Evolutionary conservation across 2,113 vertebrate species (phyloP), one percentile per base, ranked within the genome.

Genomic region (Cryptotis parvus): DNA sequence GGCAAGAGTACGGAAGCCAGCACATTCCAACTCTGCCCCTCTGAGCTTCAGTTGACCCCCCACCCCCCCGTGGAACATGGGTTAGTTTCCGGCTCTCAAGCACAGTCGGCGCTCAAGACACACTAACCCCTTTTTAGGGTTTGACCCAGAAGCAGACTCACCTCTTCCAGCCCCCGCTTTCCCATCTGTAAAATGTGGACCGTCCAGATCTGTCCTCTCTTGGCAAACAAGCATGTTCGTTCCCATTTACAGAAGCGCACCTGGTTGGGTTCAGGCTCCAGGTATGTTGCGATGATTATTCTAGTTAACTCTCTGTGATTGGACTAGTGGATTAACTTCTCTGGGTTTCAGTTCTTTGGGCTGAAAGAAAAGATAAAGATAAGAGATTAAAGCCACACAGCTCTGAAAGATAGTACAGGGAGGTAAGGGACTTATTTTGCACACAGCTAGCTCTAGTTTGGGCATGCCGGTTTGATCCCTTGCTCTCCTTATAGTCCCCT

Each of bases 151-250:
- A 78, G 61, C 26, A n/a, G 55, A 26, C 43, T 29, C 27, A 61
- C 2, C 16, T 90, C 22, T 49, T 16, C 31, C 37, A 45, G 14
- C 58, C 65, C 88, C 24, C 4, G 20, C 24, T 87, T 95, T 74
- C 89, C 91, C 89, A 45, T 72, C 93, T 95, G 79, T 92, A 82
- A 91, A 96, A 79, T 65, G 87, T 77, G 49, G 1, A 63, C 37
- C 45, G 24, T 55, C 41, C 9, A 26, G 18, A 2, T 11, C n/a
- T 15, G 37, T 24, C 2, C 73, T 27, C 65, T 58, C 58, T 18
- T n/a, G 16, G 52, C 39, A 76, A 86, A 66, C 8, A 35, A 66
- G 27, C 10, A 18, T 29, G 26, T 70, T 37, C 0, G 18, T 18
- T 75, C 63, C 14, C n/a, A 31, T 16, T 9, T 6, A 31, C 26